Evolutionary conservation across 2,797 vertebrate genomes (phyloP), one percentile per base, ranked within the genome.

Genomic region (Sebastes minor): DNA sequence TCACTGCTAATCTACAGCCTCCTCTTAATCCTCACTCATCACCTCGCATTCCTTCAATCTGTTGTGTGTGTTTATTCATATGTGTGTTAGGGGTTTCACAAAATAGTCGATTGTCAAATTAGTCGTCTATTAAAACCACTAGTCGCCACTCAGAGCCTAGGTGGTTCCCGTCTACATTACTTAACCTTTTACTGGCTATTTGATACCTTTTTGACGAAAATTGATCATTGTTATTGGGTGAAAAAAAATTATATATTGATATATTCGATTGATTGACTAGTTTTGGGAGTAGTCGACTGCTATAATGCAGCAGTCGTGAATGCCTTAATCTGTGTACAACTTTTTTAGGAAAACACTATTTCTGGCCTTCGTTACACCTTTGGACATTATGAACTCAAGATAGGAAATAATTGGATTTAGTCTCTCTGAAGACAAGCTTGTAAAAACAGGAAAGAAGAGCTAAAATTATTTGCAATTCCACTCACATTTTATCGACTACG

Each of bases 1-100:
- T 84, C 74, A 32, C 66, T 87, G 87, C 71, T 89, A 89, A 92
- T 89, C 89, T 90, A 89, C 74, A 80, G 60, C 74, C 30, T 78
- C 75, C 30, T 75, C 61, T 66, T 88, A 84, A 89, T 91, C 85
- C 84, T 77, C 27, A 28, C 23, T 35, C 62, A 65, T 81, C 62
- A 71, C 56, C 78, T 83, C 33, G 10, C 62, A 35, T 81, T 49
- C 74, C 14, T 35, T 78, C 74, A 23, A 60, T 85, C 81, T 83
- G 81, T 87, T 81, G 18, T 74, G 53, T 63, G 33, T 74, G 61
- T 83, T 83, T 76, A 68, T 55, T 64, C 55, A n/a, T 53, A 13
- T 59, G 28, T 71, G 6, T 14, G 13, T 55, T 52, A 52, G 46
- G 18, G 46, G 46, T 0, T 52, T 52, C 46, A 52, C 46, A 20